phyloP scores from a whole-genome alignment of 1,140 invertebrate species.

The Amyelois transitella region DNA sequence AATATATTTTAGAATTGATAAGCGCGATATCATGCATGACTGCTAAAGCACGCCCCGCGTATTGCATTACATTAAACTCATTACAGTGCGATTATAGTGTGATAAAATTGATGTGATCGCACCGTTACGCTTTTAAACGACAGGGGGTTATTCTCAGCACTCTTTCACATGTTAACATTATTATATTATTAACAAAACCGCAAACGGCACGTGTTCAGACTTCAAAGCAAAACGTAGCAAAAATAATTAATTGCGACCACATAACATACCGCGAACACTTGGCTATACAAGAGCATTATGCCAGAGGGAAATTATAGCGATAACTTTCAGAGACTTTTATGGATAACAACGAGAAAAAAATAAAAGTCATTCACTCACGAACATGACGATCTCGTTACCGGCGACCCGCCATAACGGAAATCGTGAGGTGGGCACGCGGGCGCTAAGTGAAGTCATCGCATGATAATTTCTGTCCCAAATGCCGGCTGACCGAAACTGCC shows the following conservation, averaged over 20 bases:
- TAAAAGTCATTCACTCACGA: slow-evolving; percentile 16
- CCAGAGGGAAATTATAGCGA: slow-evolving; percentile 19
- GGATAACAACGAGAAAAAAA: slow-evolving; percentile 30
- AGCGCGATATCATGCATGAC: slow-evolving; percentile 36
- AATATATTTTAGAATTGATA: slow-evolving; percentile 40
- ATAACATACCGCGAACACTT: not conserved
- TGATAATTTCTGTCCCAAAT: slow-evolving; percentile 14
- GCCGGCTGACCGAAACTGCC: slow-evolving; percentile 15
- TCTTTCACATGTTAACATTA: slow-evolving; percentile 1
- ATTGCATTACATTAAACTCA: slow-evolving; percentile 45
- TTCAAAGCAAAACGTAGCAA: slow-evolving; percentile 22
- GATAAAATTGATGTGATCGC: slow-evolving; percentile 28
- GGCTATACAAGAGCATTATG: slow-evolving; percentile 8
- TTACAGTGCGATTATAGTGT: slow-evolving; percentile 38
- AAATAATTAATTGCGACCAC: slow-evolving; percentile 28
- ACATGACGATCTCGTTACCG: slow-evolving; percentile 17
- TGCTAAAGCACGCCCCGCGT: slow-evolving; percentile 38
- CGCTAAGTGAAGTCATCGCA: slow-evolving; percentile 23
- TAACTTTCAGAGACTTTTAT: slow-evolving; percentile 35
- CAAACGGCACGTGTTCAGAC: slow-evolving; percentile 18
- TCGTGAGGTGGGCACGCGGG: slow-evolving; percentile 16
- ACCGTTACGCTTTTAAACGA: slow-evolving; percentile 10
- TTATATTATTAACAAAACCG: not conserved
- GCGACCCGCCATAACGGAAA: slow-evolving; percentile 18
- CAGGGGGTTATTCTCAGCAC: slow-evolving; percentile 15